phyloP scores from a whole-genome alignment of 2,797 vertebrate species.

The Pseudotriccus pelzelni region DNA sequence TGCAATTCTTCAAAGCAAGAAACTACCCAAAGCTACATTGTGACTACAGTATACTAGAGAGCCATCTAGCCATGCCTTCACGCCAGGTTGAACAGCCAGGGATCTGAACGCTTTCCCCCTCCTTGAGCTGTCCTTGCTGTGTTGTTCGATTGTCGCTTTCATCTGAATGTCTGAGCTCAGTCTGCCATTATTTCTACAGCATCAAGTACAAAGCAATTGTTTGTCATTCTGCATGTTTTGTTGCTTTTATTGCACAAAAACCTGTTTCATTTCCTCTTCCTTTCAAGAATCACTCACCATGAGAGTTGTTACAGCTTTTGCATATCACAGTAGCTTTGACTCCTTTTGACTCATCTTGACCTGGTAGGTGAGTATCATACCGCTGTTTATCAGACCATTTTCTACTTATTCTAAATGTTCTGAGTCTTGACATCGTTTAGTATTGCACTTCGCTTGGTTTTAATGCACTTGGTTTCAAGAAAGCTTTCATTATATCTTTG shows the following conservation, averaged over 20 bases:
- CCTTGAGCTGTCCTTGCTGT: constrained; percentile 28
- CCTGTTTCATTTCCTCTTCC: constrained; percentile 70
- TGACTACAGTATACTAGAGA: constrained; percentile 72
- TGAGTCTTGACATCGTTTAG: constrained; percentile 24
- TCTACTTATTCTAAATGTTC: background rate
- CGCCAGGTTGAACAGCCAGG: constrained; percentile 57
- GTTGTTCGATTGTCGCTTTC: constrained; percentile 64
- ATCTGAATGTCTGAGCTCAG: constrained; percentile 57
- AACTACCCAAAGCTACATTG: constrained; percentile 76
- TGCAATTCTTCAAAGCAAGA: constrained; percentile 79
- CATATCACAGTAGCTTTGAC: background rate
- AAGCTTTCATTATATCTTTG: constrained; percentile 34
- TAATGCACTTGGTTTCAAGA: constrained; percentile 69
- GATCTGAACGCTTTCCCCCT: constrained; percentile 19
- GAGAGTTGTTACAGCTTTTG: constrained; percentile 60
- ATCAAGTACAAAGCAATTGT: constrained; percentile 40
- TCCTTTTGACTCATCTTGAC: constrained; percentile 26
- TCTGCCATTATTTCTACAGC: constrained; percentile 29
- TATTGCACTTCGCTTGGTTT: constrained; percentile 66
- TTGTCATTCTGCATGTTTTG: constrained; percentile 44
- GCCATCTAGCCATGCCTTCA: constrained; percentile 69
- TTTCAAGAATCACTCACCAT: constrained; percentile 65
- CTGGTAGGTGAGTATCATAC: background rate
- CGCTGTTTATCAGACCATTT: background rate
- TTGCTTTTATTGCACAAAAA: constrained; percentile 69